Base-by-base conservation (phyloP, 2,888 invertebrate species). In the Drosophila fulvimacula region DNA sequence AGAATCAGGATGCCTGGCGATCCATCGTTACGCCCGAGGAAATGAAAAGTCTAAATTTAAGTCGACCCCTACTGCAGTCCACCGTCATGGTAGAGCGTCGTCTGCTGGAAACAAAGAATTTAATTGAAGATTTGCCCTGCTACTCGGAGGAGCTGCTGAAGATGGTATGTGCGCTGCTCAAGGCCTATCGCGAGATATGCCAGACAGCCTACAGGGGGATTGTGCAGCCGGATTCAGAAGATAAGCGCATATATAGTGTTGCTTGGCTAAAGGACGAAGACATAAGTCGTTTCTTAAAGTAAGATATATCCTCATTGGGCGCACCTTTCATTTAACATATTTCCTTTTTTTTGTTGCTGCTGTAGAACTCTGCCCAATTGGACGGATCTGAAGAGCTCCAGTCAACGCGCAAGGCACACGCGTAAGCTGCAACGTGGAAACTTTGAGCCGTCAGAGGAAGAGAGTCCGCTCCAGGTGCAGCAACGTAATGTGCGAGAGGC, bases 251-350 rank as follows among this genome's bases (percentile, higher is more conserved):
- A 66, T 96, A 96, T 80, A 96, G 96, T 85, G 96, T 97, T 1
- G 95, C 96, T 13, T 97, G 98, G 98, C 94, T 98, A 1, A 97
- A 97, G 80, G 98, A 99, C 92, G 98, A 98, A 86, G 98, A 99
- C 91, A 98, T 99, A 70, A 97, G 96, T 90, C 93, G 98, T 59
- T 97, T 98, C 93, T 94, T 99, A 82, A 97, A 97, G 95, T 95
- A 94, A 94, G 81, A 93, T 64, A 39, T 21, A 0, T 9, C 13
- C 2, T 13, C 0, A 7, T 52, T 21, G 0, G 13, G 15, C 11
- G 27, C 0, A n/a, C n/a, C 0, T 11, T 17, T 9, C 3, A 24
- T 7, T n/a, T 6, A 48, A 11, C 42, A 24, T 0, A 17, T 46
- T 17, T 15, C 13, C 4, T n/a, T 5, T 11, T 0, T 3, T 48